Evolutionary conservation across 1,140 invertebrate genomes (phyloP).

Genomic region (Drosophila asahinai): DNA sequence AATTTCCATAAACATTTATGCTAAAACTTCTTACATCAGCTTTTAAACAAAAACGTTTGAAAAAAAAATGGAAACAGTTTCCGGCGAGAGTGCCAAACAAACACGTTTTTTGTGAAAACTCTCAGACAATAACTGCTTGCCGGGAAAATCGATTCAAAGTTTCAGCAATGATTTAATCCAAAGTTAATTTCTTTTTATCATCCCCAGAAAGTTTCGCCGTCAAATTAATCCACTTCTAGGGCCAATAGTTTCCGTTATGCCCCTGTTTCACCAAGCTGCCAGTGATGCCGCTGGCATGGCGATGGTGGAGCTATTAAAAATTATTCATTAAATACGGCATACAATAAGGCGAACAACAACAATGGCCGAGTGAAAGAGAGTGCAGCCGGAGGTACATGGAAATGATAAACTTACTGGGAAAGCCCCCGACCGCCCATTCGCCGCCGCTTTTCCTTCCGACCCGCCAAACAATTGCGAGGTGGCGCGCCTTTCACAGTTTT

Average conservation of each 20-base stretch:
- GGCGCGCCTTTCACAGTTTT: conserved; percentile 56
- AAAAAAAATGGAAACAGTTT: not conserved
- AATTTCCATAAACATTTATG: not conserved
- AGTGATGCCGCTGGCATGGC: conserved; percentile 39
- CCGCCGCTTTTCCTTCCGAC: conserved; percentile 14
- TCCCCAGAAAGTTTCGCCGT: conserved; percentile 33
- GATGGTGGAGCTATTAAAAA: conserved; percentile 76
- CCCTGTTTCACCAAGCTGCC: conserved; percentile 2
- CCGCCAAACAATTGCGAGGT: conserved; percentile 55
- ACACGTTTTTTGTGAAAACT: conserved; percentile 2
- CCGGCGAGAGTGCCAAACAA: not conserved
- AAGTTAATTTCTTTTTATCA: conserved; percentile 55
- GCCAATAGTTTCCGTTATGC: conserved; percentile 23
- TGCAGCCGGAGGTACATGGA: conserved; percentile 60
- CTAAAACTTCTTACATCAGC: not conserved
- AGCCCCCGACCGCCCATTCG: conserved; percentile 8
- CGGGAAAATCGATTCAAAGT: conserved; percentile 19
- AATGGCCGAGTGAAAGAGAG: conserved; percentile 12
- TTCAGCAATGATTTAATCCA: conserved; percentile 44
- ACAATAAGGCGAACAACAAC: conserved; percentile 57
- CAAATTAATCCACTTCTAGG: conserved; percentile 51
- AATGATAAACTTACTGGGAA: conserved; percentile 60
- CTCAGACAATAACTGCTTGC: not conserved
- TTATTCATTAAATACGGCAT: conserved; percentile 79
- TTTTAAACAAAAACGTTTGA: not conserved